phyloP scores from a whole-genome alignment of 2,888 invertebrate species.

The Chaetogeoica ovagalla region DNA sequence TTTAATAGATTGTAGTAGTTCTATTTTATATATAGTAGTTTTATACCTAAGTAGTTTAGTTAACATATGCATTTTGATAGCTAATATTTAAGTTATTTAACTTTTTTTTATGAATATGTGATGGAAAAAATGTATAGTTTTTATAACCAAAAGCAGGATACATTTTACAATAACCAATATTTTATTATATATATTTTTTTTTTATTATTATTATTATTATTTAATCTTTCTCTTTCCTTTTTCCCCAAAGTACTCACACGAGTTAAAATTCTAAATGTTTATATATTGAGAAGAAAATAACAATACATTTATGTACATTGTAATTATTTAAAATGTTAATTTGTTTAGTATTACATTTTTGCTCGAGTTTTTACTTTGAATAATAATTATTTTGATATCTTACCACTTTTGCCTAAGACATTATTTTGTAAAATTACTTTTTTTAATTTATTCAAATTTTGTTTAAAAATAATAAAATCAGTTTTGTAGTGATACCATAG shows the following conservation, averaged over 20 bases:
- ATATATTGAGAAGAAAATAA: no score
- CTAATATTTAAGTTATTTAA: slow-evolving; percentile 13
- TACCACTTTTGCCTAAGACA: slow-evolving; percentile 19
- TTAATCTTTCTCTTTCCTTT: no score
- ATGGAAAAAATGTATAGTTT: slow-evolving; percentile 6
- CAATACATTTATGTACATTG: no score
- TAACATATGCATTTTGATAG: slow-evolving; percentile 31
- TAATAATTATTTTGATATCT: neutral
- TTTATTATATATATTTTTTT: neutral
- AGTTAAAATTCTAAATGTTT: no score
- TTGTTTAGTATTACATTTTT: neutral
- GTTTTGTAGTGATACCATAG: neutral
- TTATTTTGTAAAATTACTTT: slow-evolving; percentile 10
- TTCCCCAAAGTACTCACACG: no score
- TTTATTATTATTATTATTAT: no score
- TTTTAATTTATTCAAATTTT: slow-evolving; percentile 16
- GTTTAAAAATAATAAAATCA: neutral
- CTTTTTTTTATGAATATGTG: slow-evolving; percentile 10
- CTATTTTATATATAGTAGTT: slow-evolving; percentile 16
- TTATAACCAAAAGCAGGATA: neutral
- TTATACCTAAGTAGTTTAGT: slow-evolving; percentile 32
- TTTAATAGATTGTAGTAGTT: neutral
- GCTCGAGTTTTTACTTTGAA: neutral
- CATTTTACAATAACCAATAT: no score
- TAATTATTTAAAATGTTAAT: no score